A percentile compares a stretch with the other conserved stretches of the same genome.
These are phyloP conservation scores for Eupithecia abbreviata DNA, from an alignment of 2,888 invertebrate genomes.

Conservation along the genomic window DNA sequence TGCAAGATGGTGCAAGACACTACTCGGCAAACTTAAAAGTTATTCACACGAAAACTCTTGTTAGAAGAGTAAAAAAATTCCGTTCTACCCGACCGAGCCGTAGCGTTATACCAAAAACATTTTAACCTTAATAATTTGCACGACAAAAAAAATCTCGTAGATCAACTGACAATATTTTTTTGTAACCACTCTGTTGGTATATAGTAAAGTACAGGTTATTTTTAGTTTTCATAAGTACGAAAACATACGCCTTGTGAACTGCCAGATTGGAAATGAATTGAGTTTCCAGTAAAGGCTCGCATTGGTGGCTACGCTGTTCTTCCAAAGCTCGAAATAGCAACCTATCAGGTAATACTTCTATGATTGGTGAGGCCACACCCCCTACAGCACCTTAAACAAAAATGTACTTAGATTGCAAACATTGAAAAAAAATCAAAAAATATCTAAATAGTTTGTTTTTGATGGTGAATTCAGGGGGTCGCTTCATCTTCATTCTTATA, in stretches of 20 bases:
- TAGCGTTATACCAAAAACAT: not conserved
- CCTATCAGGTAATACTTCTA: constrained; percentile 8
- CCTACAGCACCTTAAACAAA: constrained; percentile 18
- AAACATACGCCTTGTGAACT: not conserved
- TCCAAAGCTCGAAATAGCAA: constrained; percentile 9
- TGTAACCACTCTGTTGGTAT: not conserved
- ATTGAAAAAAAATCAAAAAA: not conserved
- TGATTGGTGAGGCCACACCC: constrained; percentile 21
- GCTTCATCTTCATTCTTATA: not conserved
- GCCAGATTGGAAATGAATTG: not conserved
- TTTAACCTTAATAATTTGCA: not conserved
- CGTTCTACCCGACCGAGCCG: not conserved
- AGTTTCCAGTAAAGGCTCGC: not conserved
- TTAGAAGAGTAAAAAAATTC: not conserved
- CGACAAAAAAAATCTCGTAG: not conserved
- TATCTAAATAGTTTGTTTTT: not conserved
- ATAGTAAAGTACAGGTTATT: not conserved
- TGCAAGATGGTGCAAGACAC: not conserved
- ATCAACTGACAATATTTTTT: not conserved
- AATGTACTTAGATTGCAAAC: constrained; percentile 10
- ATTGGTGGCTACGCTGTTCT: not conserved
- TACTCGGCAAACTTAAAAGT: not conserved
- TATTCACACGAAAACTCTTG: not conserved
- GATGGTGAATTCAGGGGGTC: not conserved
- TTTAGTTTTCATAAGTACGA: not conserved